Conservation (phyloP, 2,797 vertebrate species). For the Myotis vivesi region DNA sequence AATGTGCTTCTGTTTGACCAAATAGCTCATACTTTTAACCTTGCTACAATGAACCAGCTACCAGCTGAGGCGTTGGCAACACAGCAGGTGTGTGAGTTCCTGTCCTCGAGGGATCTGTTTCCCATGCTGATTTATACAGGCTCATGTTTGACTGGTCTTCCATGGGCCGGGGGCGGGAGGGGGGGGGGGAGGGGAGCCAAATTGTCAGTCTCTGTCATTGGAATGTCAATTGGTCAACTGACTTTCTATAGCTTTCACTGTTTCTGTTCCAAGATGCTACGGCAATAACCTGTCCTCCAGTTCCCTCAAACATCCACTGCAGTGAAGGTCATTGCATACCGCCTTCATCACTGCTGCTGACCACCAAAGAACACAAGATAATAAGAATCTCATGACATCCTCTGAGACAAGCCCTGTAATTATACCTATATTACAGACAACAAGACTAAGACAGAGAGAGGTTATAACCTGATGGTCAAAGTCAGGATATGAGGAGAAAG, state of each 20-base stretch:
- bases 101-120: not conserved
- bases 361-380: not conserved
- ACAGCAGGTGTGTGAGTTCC: not conserved
- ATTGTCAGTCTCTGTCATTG: not conserved
- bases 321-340: not conserved
- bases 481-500: constrained; percentile 7
- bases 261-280: not conserved
- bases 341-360: constrained; percentile 7
- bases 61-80: not conserved
- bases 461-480: not conserved
- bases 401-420: not conserved
- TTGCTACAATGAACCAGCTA: not conserved
- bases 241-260: not conserved
- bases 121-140: not conserved
- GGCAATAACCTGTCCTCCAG: not conserved
- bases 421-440: not conserved
- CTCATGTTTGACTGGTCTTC: not conserved
- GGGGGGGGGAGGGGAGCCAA: not conserved
- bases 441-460: not conserved
- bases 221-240: not conserved
- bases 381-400: not conserved
- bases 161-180: too few species aligned
- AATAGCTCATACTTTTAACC: constrained; percentile 1
- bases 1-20: constrained; percentile 12
- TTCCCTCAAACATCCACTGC: not conserved